A percentile compares a stretch with the other conserved stretches of the same genome.
Conservation (phyloP, 2,797 vertebrate species). For the Myotis myotis region DNA sequence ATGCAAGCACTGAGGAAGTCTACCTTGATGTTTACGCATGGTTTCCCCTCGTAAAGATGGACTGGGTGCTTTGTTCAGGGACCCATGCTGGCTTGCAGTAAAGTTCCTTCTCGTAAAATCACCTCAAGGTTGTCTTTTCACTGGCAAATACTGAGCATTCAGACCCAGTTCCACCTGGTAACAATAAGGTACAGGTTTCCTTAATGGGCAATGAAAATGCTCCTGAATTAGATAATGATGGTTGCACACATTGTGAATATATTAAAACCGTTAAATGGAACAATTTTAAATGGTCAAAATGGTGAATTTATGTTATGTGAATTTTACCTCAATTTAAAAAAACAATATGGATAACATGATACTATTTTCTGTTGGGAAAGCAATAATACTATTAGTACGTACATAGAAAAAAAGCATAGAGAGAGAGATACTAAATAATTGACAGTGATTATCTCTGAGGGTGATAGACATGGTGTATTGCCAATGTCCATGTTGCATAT, state of each 20-base stretch:
- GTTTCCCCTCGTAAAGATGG: background rate
- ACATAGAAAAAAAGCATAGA: background rate
- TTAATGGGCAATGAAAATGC: background rate
- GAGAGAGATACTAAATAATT: background rate
- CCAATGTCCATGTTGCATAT: background rate
- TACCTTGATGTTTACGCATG: background rate
- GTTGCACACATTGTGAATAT: background rate
- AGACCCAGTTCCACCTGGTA: no score
- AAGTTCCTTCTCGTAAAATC: background rate
- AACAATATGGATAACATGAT: background rate
- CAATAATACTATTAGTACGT: background rate
- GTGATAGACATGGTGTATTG: background rate
- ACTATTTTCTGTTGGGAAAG: background rate
- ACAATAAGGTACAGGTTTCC: background rate
- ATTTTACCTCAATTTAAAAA: background rate
- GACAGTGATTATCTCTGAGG: background rate
- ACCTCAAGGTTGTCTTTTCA: background rate
- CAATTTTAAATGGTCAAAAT: conserved; percentile 1
- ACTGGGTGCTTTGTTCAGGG: background rate
- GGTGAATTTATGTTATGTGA: background rate
- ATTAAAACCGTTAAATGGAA: background rate
- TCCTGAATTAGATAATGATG: background rate
- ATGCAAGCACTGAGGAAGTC: background rate
- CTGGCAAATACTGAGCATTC: background rate
- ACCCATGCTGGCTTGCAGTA: background rate